Conservation (phyloP, 2,888 invertebrate species). For the Aleiodes leptofemur region DNA sequence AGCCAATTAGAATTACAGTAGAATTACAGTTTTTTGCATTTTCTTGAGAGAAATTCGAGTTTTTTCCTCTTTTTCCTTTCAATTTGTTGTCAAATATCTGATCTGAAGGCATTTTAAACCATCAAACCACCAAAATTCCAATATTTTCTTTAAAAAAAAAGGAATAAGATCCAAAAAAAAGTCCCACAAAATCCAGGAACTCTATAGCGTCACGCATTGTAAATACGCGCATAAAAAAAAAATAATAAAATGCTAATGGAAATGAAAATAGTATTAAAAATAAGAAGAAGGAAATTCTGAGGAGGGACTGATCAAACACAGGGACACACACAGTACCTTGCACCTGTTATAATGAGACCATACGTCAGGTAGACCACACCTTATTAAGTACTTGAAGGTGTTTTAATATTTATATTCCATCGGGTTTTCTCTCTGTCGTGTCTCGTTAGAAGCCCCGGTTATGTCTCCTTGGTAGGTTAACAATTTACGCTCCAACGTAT, state of each 20-base stretch:
- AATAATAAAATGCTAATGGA: constrained; percentile 29
- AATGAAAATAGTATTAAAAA: constrained; percentile 28
- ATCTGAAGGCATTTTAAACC: too few species aligned
- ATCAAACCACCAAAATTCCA: not conserved
- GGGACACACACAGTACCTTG: constrained; percentile 56
- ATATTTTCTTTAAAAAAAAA: not conserved
- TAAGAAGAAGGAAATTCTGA: constrained; percentile 23
- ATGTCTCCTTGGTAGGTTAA: constrained; percentile 38
- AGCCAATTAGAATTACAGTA: too few species aligned
- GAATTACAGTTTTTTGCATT: not conserved
- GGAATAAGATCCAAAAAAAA: not conserved
- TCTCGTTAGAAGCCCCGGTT: constrained; percentile 29
- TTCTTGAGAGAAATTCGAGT: not conserved
- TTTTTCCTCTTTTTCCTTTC: not conserved
- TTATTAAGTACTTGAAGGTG: constrained; percentile 57
- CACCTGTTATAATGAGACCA: constrained; percentile 71
- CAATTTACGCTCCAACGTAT: constrained; percentile 31
- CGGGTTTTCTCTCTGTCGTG: constrained; percentile 37
- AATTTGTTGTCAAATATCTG: not conserved
- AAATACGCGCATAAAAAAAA: constrained; percentile 57
- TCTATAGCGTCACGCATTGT: constrained; percentile 63
- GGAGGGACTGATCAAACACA: constrained; percentile 69
- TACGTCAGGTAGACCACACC: constrained; percentile 57
- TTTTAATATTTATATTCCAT: constrained; percentile 54
- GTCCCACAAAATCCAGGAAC: constrained; percentile 47